Conservation (phyloP, 2,797 vertebrate species). For the Protonibea diacanthus region DNA sequence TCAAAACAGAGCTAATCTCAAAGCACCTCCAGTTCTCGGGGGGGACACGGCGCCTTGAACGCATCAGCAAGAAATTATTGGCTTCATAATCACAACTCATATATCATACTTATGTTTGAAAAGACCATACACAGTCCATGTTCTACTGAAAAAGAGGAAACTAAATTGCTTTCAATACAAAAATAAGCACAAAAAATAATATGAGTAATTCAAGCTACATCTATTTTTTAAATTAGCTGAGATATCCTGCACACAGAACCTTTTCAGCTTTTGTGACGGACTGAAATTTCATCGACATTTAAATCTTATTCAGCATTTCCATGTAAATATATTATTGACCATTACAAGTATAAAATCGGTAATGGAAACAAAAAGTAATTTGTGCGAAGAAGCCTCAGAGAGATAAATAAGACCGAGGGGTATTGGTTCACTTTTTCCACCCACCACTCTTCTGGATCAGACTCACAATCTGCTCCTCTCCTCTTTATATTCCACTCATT, state of each 20-base stretch:
- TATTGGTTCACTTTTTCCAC: constrained; percentile 54
- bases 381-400: constrained; percentile 38
- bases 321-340: not conserved
- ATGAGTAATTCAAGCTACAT: not conserved
- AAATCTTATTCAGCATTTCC: not conserved
- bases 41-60: constrained; percentile 22
- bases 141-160: not conserved
- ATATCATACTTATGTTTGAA: constrained; percentile 20
- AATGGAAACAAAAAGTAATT: constrained; percentile 35
- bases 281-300: not conserved
- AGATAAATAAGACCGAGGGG: constrained; percentile 52
- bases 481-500: constrained; percentile 56
- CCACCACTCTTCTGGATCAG: constrained; percentile 56
- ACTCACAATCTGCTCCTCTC: constrained; percentile 39
- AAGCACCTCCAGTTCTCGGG: constrained; percentile 33
- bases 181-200: not conserved
- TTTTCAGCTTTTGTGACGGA: not conserved
- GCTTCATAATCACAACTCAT: constrained; percentile 7
- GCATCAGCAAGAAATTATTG: constrained; percentile 14
- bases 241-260: not conserved
- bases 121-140: not conserved
- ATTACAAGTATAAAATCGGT: constrained; percentile 6
- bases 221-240: constrained; percentile 2
- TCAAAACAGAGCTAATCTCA: constrained; percentile 32
- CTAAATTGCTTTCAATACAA: not conserved